Conservation (phyloP, 1,140 invertebrate species). For the Drosophila auraria region DNA sequence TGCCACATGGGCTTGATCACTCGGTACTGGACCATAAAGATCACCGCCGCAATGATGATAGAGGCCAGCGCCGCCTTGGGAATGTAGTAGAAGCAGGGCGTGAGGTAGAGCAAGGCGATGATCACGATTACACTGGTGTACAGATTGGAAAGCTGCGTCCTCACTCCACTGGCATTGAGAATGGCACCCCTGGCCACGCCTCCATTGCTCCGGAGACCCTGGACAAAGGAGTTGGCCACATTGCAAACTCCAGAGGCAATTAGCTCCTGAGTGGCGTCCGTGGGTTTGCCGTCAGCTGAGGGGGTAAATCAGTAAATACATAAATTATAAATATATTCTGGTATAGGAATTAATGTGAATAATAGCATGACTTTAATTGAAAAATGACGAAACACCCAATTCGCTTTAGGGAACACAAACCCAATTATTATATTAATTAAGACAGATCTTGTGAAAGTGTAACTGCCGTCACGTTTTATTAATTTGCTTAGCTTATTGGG, state of each 20-base stretch:
- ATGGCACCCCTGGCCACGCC: constrained; percentile 94
- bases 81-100: constrained; percentile 93
- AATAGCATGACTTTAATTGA: neutral
- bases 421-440: neutral
- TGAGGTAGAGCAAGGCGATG: constrained; percentile 90
- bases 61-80: constrained; percentile 92
- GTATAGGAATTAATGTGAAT: neutral
- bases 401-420: neutral
- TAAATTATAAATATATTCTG: neutral
- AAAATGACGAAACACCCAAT: constrained; percentile 9
- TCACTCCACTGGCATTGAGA: constrained; percentile 94
- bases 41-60: constrained; percentile 93
- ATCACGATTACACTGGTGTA: constrained; percentile 89
- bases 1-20: constrained; percentile 93
- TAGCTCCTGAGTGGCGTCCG: constrained; percentile 94
- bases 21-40: constrained; percentile 93
- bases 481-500: neutral
- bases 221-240: constrained; percentile 94
- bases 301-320: neutral
- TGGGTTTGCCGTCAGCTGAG: constrained; percentile 89
- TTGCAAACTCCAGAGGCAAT: constrained; percentile 93
- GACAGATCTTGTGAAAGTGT: constrained; percentile 4
- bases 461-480: constrained; percentile 1
- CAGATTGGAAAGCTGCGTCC: constrained; percentile 93
- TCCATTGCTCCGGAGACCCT: constrained; percentile 94